Evolutionary conservation across 1,140 invertebrate genomes (phyloP).

Genomic region (Trichonephila clavata): DNA sequence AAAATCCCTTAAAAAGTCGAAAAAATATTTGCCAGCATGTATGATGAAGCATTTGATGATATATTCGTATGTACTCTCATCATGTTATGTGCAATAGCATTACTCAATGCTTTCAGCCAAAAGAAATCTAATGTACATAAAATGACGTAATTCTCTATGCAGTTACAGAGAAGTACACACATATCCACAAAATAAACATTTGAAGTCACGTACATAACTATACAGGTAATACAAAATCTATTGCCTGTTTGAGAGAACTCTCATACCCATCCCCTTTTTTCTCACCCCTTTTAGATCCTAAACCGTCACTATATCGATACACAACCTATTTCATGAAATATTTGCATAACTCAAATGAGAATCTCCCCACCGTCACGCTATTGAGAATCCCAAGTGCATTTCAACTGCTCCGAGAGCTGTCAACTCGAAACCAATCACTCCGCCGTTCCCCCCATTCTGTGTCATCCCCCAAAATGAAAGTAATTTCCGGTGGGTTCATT

Average conservation of each 20-base stretch:
- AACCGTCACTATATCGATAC: neutral
- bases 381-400: constrained; percentile 27
- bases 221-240: neutral
- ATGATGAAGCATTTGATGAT: too few relatives aligned
- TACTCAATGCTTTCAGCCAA: too few relatives aligned
- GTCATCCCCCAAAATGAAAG: neutral
- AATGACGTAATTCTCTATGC: neutral
- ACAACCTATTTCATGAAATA: constrained; percentile 31
- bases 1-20: too few relatives aligned
- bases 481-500: constrained; percentile 32
- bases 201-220: neutral
- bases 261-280: neutral
- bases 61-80: too few relatives aligned
- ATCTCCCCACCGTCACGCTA: constrained; percentile 1
- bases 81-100: too few relatives aligned
- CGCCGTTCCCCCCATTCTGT: neutral
- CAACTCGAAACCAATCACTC: constrained; percentile 50
- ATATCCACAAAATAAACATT: neutral
- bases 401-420: constrained; percentile 14
- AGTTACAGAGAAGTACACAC: neutral
- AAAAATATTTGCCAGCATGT: too few relatives aligned
- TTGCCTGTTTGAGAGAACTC: neutral
- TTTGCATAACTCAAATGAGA: constrained; percentile 36
- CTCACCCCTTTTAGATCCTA: neutral
- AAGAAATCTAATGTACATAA: too few relatives aligned